Base-by-base conservation (phyloP, 2,113 vertebrate genomes). In the Copsychus sechellarum region DNA sequence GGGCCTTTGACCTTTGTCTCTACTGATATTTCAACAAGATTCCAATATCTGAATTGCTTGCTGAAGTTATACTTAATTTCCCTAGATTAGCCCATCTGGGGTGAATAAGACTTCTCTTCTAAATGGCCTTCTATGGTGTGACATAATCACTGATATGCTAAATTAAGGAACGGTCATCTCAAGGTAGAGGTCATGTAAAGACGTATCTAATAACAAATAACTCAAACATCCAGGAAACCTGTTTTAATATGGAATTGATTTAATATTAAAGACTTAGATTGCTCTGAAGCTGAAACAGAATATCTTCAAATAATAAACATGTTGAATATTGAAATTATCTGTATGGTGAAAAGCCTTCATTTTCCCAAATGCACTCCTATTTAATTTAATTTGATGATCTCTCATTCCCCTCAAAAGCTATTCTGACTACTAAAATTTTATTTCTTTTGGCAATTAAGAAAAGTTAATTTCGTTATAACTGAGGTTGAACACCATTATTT, bases 281-380 rank as follows among this genome's bases (percentile, higher is more conserved):
- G 21, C 79, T 92, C 24, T 84, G 38, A 93, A 95, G 76, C 50
- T 86, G 80, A 84, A 95, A 94, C 23, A 95, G 71, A 94, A 77
- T 95, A 81, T 86, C 77, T 8, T 36, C 43, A 72, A 86, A 67
- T 20, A 66, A 61, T 51, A 92, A 84, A 48, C 8, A 19, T 8
- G 6, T 24, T 64, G 43, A 83, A 72, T 51, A 60, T 9, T 34
- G 14, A 23, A 62, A 77, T 56, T 36, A 31, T 34, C 54, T 47
- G 6, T 31, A 38, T 66, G 6, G 36, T 51, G 18, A 26, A 72
- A 91, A 72, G 20, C 18, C 20, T 77, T 72, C 8, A 26, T 58
- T 86, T 91, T 77, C 28, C 16, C 38, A 76, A 7, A 14, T 73
- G 10, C 6, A 13, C 4, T 70, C 36, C 14, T 69, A 93, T 81